Percentiles rank a stretch among this genome's conserved stretches.
Conservation (phyloP, 2,888 invertebrate genomes). For the Lasiommata megera region DNA sequence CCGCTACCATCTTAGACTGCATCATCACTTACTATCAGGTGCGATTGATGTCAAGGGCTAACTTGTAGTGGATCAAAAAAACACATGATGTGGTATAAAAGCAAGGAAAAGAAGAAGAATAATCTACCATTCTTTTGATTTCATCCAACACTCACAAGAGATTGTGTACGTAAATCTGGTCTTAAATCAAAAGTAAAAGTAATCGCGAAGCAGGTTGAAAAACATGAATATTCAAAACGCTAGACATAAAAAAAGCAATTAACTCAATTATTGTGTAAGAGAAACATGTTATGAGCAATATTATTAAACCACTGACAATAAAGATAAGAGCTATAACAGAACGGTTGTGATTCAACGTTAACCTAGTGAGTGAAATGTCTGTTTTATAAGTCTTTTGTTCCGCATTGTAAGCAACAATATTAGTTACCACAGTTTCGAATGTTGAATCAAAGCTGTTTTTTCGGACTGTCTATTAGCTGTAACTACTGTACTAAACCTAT, state of each 20-base stretch:
- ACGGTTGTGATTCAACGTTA: constrained; percentile 11
- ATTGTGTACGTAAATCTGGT: neutral
- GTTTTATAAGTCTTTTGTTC: constrained; percentile 16
- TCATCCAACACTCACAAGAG: neutral
- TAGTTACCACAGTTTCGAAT: neutral
- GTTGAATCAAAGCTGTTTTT: neutral
- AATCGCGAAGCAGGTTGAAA: neutral
- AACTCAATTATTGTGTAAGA: neutral
- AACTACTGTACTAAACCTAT: too few species aligned
- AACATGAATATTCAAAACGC: neutral
- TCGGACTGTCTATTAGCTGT: too few species aligned
- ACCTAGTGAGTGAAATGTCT: constrained; percentile 12
- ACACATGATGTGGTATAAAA: too few species aligned
- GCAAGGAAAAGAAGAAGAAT: too few species aligned
- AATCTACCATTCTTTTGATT: neutral
- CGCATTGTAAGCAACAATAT: neutral
- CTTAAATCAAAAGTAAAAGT: neutral
- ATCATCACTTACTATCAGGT: too few species aligned
- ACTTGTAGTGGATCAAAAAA: too few species aligned
- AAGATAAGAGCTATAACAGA: constrained; percentile 15
- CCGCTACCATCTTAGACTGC: too few species aligned
- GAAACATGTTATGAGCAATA: constrained; percentile 1
- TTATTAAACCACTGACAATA: constrained; percentile 4
- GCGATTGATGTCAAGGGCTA: too few species aligned
- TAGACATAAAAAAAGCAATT: neutral